Evolutionary conservation across 1,140 invertebrate genomes (phyloP), one percentile per base, ranked within the genome.

Genomic region (Drosophila tani): DNA sequence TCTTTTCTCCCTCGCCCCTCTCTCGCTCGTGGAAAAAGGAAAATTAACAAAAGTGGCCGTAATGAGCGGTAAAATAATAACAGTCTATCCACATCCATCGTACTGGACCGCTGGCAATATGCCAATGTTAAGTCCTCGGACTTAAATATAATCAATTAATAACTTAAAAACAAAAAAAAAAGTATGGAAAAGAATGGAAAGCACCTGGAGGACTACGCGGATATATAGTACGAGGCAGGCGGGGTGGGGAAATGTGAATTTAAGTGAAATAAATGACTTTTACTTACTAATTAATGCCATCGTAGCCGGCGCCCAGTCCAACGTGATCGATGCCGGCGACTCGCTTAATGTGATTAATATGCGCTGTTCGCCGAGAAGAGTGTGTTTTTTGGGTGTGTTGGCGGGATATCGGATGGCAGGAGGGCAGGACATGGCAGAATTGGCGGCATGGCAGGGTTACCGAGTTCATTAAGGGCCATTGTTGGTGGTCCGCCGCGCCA

Each of bases 211-310:
- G 43, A 50, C 21, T 29, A 6, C n/a, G 35, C 17, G 12, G 24
- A 49, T 43, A 24, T 49, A 47, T 55, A 53, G 41, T 40, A 9
- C 4, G n/a, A 38, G 41, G 62, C 6, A 35, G 75, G 73, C 35
- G 63, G 51, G 76, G 57, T 43, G 70, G 60, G 71, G 71, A 79
- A 86, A 87, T 78, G 76, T 62, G 73, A 75, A 90, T 90, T 90
- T 90, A 90, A 90, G 85, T 90, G 86, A 90, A 90, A 90, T 90
- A 90, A 90, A 90, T 90, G 79, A 90, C 70, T 90, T 86, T 75
- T 94, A 97, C 96, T 97, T 95, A 98, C 97, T 95, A 96, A 94
- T 97, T 97, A 93, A 98, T 97, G 91, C 97, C 97, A 93, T 98
- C 97, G 93, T 96, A 98, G 80, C 97, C 97, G 57, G 97, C 97